Base-by-base conservation (phyloP, 1,140 invertebrate genomes). In the Capitella teleta region DNA sequence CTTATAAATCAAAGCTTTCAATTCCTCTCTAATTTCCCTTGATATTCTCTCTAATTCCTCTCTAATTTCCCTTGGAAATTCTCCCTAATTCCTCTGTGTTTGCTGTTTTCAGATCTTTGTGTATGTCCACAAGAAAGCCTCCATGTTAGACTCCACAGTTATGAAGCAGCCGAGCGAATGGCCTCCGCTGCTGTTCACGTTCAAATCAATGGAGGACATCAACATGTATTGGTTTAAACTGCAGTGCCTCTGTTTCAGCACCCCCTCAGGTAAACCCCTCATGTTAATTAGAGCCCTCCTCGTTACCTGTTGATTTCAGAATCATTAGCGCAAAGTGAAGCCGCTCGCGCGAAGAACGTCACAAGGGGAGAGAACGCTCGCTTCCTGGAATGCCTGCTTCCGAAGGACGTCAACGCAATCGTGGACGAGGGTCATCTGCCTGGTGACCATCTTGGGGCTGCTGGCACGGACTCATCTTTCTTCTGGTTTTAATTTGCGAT, bases 191-290 rank as follows among this genome's bases (percentile, higher is more conserved):
- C 61, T 60, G 0, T 86, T 80, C 57, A 50, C 65, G 21, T 84
- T 87, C 53, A 53, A 73, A 0, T 70, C 63, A 2, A 59, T 76
- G 1, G 59, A 76, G 6, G 75, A 79, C 52, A 64, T 87, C 0
- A 76, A 80, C 8, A 74, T 77, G n/a, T 87, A 83, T 63, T 87
- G 85, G 85, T 76, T 61, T 46, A 78, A 83, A 38, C 68, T 86
- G 63, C 79, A 80, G 74, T 76, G 75, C 25, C 80, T 80, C 38
- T 80, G 80, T 53, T 74, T 83, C 21, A 77, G 79, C 50, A 85
- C 83, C 0, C 77, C 75, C 32, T 61, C 85, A 10, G 82, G 82
- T 23, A 76, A 75, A 24, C 28, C n/a, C 38, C 38, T 40, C 12
- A 40, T 19, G 6, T 3, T 37, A 37, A 18, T 2, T 37, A 2